phyloP scores from a whole-genome alignment of 2,888 invertebrate genomes.

The Cephus nigrinus region DNA sequence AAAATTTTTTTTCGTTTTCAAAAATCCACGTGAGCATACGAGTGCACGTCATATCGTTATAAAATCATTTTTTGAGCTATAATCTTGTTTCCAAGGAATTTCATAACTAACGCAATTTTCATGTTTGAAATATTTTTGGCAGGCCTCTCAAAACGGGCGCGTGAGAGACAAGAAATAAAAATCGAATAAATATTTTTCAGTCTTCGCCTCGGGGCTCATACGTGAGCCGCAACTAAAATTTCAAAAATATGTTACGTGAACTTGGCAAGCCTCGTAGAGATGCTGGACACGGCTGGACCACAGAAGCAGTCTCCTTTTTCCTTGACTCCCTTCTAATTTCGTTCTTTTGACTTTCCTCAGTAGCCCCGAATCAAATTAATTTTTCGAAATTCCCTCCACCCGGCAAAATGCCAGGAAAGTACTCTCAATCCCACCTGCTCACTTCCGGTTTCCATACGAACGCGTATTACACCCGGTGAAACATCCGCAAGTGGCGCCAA shows the following conservation, averaged over 20 bases:
- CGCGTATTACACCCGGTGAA: not conserved
- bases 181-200: not conserved
- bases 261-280: not conserved
- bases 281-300: not conserved
- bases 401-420: not conserved
- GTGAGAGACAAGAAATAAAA: not conserved
- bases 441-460: not conserved
- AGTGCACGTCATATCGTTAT: not conserved
- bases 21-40: not conserved
- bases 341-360: not conserved
- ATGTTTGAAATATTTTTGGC: not conserved
- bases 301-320: not conserved
- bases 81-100: not conserved
- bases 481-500: not conserved
- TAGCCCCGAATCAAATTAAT: not conserved
- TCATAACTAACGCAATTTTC: not conserved
- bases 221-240: not conserved
- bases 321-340: not conserved
- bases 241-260: not conserved
- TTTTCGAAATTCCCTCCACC: not conserved
- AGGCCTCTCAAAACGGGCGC: not conserved
- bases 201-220: not conserved
- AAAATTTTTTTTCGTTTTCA: conserved; percentile 12
- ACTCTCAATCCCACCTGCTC: not conserved
- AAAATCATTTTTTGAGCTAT: not conserved